Evolutionary conservation across 92 coral and sea anemone species (phyloP), one percentile per base, ranked within the genome.

Genomic region (Zoanthus gigantus): DNA sequence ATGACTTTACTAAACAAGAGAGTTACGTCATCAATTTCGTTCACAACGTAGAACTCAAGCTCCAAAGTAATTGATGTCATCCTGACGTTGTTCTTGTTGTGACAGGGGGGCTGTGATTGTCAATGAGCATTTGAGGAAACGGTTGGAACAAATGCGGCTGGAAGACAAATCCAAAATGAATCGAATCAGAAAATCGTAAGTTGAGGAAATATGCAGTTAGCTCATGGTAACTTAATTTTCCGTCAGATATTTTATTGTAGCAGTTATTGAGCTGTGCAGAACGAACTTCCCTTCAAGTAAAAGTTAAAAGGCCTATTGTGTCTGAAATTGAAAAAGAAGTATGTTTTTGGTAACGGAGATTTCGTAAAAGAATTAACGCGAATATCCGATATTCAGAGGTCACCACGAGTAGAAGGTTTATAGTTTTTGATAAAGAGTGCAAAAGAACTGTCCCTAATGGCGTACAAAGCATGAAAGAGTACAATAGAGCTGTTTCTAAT

Each of bases 51-150:
- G 23, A 23, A 2, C 69, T 16, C 23, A 63, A 16, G 12, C 16
- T 16, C 69, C 23, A 63, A 0, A 63, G n/a, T 63, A 4, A 8
- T 63, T 63, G 2, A 63, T 63, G 11, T 67, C 34, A 30, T 67
- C 34, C 23, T 11, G 28, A 67, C 9, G 45, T 61, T 80, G 12
- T 80, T n/a, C n/a, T 81, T 67, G 60, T 65, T 23, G 14, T 46
- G 66, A 45, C 88, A 97, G 99, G 87, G 99, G 99, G 30, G 99
- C 99, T 15, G 96, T 93, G 72, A 88, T 97, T 28, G 98, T 97
- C 13, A 94, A 97, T 60, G 91, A 90, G 31, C 99, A 97, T 53
- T 86, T 95, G 45, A 92, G 92, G 14, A 80, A 89, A 18, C 92
- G 93, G 79, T 85, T 97, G 61, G 98, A 97, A 9, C 95, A 94